phyloP scores from a whole-genome alignment of 2,888 invertebrate species.

The Leptopilina drosophilae region DNA sequence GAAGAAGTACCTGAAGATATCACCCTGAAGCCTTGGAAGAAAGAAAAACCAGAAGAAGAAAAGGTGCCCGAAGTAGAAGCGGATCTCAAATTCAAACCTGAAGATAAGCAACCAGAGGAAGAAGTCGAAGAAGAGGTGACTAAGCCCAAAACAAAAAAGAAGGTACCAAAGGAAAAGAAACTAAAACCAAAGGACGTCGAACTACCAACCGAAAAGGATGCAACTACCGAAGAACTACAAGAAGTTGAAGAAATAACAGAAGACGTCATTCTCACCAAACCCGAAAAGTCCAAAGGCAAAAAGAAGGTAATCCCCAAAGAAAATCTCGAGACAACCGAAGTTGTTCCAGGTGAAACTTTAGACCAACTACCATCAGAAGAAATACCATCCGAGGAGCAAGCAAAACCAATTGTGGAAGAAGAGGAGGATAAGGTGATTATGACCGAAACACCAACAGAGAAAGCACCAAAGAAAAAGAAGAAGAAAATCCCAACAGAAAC shows the following conservation, averaged over 20 bases:
- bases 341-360: slow-evolving; percentile 43
- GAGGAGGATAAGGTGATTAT: slow-evolving; percentile 54
- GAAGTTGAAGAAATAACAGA: slow-evolving; percentile 64
- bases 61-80: slow-evolving; percentile 42
- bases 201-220: slow-evolving; percentile 59
- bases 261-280: slow-evolving; percentile 62
- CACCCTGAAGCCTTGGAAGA: slow-evolving; percentile 72
- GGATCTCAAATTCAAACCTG: slow-evolving; percentile 43
- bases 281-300: slow-evolving; percentile 75
- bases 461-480: slow-evolving; percentile 46
- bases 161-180: slow-evolving; percentile 54
- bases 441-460: slow-evolving; percentile 67
- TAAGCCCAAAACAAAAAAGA: slow-evolving; percentile 52
- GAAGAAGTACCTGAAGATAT: slow-evolving; percentile 72
- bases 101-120: slow-evolving; percentile 32
- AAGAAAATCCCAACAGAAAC: neutral
- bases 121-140: neutral
- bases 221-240: slow-evolving; percentile 63
- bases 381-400: slow-evolving; percentile 64
- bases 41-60: slow-evolving; percentile 68
- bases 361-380: slow-evolving; percentile 7
- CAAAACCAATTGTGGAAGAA: slow-evolving; percentile 70
- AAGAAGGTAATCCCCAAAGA: slow-evolving; percentile 77
- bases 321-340: slow-evolving; percentile 56
- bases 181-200: slow-evolving; percentile 19